Evolutionary conservation across 2,888 invertebrate genomes (phyloP).

Genomic region (Aphidius colemani): DNA sequence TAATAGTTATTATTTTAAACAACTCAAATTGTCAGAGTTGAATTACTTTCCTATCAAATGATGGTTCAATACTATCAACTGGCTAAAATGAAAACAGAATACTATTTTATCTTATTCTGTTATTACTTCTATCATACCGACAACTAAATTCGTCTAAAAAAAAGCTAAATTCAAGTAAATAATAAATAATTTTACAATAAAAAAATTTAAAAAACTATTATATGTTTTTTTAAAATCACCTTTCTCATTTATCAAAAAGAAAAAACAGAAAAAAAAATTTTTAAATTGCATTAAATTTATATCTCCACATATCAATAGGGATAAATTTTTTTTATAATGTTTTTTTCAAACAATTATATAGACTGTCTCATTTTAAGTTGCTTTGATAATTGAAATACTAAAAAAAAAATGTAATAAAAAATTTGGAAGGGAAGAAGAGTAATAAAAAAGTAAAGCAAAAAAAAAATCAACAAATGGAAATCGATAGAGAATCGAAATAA

Average conservation of each 20-base stretch:
- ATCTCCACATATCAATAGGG: not conserved
- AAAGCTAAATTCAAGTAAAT: not conserved
- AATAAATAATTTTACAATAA: not conserved
- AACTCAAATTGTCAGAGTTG: too few species aligned
- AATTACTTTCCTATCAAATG: too few species aligned
- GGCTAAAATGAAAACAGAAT: not conserved
- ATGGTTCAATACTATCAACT: too few species aligned
- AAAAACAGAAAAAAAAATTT: not conserved
- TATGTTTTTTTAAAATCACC: not conserved
- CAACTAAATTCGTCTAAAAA: not conserved
- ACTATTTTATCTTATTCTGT: not conserved
- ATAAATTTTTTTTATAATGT: conserved; percentile 5
- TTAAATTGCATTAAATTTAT: not conserved
- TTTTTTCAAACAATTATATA: not conserved
- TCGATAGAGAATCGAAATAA: conserved; percentile 26
- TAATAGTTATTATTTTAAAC: too few species aligned
- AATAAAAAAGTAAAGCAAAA: not conserved
- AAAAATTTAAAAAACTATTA: not conserved
- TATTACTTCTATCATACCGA: conserved; percentile 3
- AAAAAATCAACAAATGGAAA: conserved; percentile 10
- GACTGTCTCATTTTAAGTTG: conserved; percentile 33
- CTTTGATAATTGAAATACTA: not conserved
- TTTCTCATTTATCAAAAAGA: not conserved
- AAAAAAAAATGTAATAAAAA: conserved; percentile 18
- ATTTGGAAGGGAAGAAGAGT: conserved; percentile 22